These are phyloP conservation scores for Pseudochirops cupreus DNA, from an alignment of 2,797 vertebrate genomes.

Conservation along the genomic window DNA sequence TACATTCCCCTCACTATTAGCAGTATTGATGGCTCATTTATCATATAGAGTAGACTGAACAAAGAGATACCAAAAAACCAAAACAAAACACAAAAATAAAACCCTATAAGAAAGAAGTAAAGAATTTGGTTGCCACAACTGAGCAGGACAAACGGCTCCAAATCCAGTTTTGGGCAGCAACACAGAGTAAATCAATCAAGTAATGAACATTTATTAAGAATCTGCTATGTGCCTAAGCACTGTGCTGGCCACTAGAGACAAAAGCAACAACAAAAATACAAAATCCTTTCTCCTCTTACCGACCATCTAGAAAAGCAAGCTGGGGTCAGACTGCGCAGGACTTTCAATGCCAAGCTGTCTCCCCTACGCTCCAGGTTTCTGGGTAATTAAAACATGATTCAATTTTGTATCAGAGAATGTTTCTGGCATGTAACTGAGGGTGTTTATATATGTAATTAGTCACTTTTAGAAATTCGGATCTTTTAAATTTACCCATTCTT, in stretches of 20 bases:
- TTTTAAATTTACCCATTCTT: not conserved
- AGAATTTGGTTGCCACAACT: not conserved
- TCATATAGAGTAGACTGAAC: not conserved
- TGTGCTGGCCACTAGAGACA: not conserved
- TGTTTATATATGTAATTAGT: not conserved
- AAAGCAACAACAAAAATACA: not conserved
- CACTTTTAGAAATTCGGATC: not conserved
- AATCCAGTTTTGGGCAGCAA: not conserved
- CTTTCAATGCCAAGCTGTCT: not conserved
- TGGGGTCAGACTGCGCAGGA: not conserved
- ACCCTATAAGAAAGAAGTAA: not conserved
- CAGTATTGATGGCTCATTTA: not conserved
- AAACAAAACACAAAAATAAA: not conserved
- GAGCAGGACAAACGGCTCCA: not conserved
- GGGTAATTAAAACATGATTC: not conserved
- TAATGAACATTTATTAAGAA: not conserved
- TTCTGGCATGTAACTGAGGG: not conserved
- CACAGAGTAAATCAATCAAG: not conserved
- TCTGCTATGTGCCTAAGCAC: not conserved
- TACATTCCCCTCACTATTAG: constrained; percentile 1
- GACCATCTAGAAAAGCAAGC: not conserved
- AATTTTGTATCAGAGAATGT: not conserved
- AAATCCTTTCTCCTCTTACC: not conserved
- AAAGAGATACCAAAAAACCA: not conserved
- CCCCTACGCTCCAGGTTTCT: not conserved